Base-by-base conservation (phyloP, 2,888 invertebrate species). In the Phragmatobia fuliginosa region DNA sequence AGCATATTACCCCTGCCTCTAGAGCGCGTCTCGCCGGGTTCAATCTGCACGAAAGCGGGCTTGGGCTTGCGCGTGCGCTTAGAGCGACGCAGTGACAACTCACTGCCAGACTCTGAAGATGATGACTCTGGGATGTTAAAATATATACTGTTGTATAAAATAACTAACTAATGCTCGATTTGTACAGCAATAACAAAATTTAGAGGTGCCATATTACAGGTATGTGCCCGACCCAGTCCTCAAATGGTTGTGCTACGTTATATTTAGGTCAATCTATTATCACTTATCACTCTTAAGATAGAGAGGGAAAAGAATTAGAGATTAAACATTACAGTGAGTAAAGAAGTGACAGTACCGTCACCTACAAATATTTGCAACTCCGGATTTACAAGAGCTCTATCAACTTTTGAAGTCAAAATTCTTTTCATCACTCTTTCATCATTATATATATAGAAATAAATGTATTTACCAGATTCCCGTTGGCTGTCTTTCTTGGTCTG, bases 101-200 rank as follows among this genome's bases (percentile, higher is more conserved):
- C 93, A 72, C 93, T 93, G 73, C 91, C 91, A 0, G 92, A 94
- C 81, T 94, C 95, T 70, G 94, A 92, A 1, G 94, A 93, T n/a
- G 92, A 93, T 2, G 90, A 88, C 62, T 92, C 92, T 92, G 49
- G 7, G 18, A n/a, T 28, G 18, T 14, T 21, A 2, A 56, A 14
- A 62, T 16, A 25, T 49, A 31, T 7, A 31, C 28, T 28, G 28
- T 56, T 56, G 14, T 25, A 56, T 2, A 2, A 49, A 49, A 45
- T 7, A 45, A 18, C 6, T 0, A 6, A 21, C 6, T 36, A 10
- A 36, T 36, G 10, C 11, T 36, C 10, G 10, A 36, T 36, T 36
- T 36, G 6, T n/a, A n/a, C n/a, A n/a, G n/a, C n/a, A n/a, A n/a
- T n/a, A n/a, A n/a, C n/a, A n/a, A n/a, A n/a, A n/a, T n/a, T n/a